Percentiles rank a stretch among this genome's conserved stretches.
Evolutionary conservation across 2,113 vertebrate genomes (phyloP).

Genomic region (Oryzias woworae): DNA sequence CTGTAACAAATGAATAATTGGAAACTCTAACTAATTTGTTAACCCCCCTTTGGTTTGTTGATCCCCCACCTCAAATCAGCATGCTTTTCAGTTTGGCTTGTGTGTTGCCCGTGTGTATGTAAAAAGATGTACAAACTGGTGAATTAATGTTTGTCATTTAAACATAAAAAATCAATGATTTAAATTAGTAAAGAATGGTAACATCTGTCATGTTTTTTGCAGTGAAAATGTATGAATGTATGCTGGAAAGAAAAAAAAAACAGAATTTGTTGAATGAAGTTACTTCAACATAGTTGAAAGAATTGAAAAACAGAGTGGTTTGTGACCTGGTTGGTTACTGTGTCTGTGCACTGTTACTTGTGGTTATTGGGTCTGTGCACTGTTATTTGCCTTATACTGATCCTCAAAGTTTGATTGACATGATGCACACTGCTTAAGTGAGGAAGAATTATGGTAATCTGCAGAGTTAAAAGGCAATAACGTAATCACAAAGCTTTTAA

Average conservation of each 20-base stretch:
- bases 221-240: no score
- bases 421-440: neutral
- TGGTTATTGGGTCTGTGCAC: neutral
- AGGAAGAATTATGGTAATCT: constrained; percentile 37
- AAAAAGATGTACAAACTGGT: neutral
- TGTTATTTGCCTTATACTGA: neutral
- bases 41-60: constrained; percentile 7
- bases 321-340: constrained; percentile 1
- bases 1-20: constrained; percentile 55
- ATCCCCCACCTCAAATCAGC: constrained; percentile 18
- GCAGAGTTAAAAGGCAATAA: constrained; percentile 15
- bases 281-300: no score
- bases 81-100: constrained; percentile 17
- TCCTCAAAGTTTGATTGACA: neutral
- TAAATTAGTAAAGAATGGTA: no score
- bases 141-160: neutral
- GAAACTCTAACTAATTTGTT: constrained; percentile 37
- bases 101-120: constrained; percentile 6
- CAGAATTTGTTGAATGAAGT: no score
- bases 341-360: no score
- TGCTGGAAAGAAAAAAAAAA: no score
- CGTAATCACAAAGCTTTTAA: constrained; percentile 38
- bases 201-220: no score
- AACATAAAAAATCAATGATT: no score
- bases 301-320: neutral